Evolutionary conservation across 2,113 vertebrate species (phyloP).

Genomic region (Orthonyx spaldingii): DNA sequence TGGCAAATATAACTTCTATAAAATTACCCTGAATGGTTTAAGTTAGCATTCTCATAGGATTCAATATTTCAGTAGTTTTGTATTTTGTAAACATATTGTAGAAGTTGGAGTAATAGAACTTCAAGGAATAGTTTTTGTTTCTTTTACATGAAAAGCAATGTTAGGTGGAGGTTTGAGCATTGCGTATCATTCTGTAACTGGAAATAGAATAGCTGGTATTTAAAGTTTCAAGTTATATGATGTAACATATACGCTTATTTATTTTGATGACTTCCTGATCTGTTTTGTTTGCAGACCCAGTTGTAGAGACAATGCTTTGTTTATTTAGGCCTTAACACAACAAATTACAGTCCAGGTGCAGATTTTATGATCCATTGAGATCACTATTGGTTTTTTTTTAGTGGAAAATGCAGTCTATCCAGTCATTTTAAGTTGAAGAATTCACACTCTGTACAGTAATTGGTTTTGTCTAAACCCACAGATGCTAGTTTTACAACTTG

Average conservation of each 20-base stretch:
- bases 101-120: not conserved
- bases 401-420: not conserved
- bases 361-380: not conserved
- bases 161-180: not conserved
- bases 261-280: not conserved
- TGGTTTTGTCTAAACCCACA: not conserved
- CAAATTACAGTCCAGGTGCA: not conserved
- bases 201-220: not conserved
- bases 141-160: not conserved
- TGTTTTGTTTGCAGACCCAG: not conserved
- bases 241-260: not conserved
- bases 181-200: not conserved
- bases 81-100: not conserved
- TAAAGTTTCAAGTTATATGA: not conserved
- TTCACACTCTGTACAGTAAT: not conserved
- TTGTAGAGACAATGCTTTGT: not conserved
- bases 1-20: not conserved
- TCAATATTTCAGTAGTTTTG: not conserved
- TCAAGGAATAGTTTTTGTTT: not conserved
- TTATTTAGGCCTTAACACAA: not conserved
- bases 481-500: not conserved
- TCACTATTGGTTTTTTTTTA: not conserved
- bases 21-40: not conserved
- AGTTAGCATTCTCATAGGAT: not conserved
- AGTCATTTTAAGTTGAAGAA: not conserved